Conservation (phyloP, 2,797 vertebrate species). For the Pantherophis vulpinus region DNA sequence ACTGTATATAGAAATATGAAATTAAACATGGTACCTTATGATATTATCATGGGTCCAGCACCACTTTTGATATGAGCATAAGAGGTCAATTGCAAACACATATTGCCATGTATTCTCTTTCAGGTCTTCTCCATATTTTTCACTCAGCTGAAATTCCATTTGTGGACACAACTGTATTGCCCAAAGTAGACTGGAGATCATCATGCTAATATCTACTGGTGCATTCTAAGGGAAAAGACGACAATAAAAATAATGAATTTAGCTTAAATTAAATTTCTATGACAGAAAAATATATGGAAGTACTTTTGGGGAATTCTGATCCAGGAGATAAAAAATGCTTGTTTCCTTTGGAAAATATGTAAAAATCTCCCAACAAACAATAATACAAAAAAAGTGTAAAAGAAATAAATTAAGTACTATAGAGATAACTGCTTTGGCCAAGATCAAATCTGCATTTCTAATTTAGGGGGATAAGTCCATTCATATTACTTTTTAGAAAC, state of each 20-base stretch:
- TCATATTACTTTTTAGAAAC: neutral
- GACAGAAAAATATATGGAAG: neutral
- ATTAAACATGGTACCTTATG: conserved; percentile 71
- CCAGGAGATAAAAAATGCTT: neutral
- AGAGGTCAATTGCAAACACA: conserved; percentile 84
- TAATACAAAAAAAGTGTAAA: neutral
- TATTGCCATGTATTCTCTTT: conserved; percentile 82
- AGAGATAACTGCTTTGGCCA: neutral
- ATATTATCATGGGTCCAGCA: conserved; percentile 88
- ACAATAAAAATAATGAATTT: neutral
- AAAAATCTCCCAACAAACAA: neutral
- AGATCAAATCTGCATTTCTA: neutral
- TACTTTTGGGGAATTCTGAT: neutral
- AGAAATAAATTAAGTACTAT: neutral
- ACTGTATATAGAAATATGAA: neutral
- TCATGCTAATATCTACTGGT: conserved; percentile 76
- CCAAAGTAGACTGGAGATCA: conserved; percentile 81
- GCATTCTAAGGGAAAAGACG: conserved; percentile 73
- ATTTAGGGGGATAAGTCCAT: neutral
- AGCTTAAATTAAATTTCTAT: neutral
- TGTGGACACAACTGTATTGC: conserved; percentile 77
- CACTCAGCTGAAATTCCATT: conserved; percentile 77
- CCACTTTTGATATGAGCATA: conserved; percentile 88
- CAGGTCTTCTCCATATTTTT: conserved; percentile 82
- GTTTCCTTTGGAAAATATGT: neutral